Evolutionary conservation across 2,888 invertebrate species (phyloP).

Genomic region (Blastobasis lacticolella): DNA sequence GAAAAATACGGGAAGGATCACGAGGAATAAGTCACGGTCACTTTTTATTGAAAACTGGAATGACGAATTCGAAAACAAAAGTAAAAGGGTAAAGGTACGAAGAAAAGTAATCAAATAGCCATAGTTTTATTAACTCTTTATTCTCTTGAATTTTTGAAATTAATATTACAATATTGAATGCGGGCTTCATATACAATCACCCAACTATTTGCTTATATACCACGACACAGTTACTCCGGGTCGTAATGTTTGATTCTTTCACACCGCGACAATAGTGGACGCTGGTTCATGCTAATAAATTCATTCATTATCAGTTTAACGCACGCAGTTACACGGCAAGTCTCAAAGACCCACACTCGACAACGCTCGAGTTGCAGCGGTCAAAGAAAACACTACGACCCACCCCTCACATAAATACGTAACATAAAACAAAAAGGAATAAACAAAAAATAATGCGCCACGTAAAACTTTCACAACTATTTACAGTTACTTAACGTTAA

Average conservation of each 20-base stretch:
- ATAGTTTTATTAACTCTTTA: constrained; percentile 71
- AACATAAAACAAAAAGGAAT: constrained; percentile 59
- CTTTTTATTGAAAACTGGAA: too few species aligned
- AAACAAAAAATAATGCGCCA: constrained; percentile 66
- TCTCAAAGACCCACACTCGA: too few species aligned
- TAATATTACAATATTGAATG: constrained; percentile 74
- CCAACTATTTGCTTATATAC: constrained; percentile 72
- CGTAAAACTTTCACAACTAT: constrained; percentile 70
- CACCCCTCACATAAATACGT: constrained; percentile 64
- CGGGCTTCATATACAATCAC: constrained; percentile 71
- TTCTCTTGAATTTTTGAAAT: constrained; percentile 73
- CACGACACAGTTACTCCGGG: constrained; percentile 67
- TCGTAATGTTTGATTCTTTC: constrained; percentile 37
- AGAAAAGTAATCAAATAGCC: constrained; percentile 29
- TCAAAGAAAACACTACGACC: constrained; percentile 39
- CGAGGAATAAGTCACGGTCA: too few species aligned
- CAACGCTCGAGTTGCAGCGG: constrained; percentile 28
- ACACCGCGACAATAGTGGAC: constrained; percentile 33
- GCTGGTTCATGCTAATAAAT: too few species aligned
- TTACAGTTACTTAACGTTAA: constrained; percentile 64
- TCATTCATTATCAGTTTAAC: too few species aligned
- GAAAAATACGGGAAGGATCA: too few species aligned
- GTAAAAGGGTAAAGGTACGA: neutral
- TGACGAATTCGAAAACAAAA: too few species aligned
- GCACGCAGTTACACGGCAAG: too few species aligned